Evolutionary conservation across 2,888 invertebrate genomes (phyloP), one percentile per base, ranked within the genome.

Genomic region (Disparrhopalites patrizii): DNA sequence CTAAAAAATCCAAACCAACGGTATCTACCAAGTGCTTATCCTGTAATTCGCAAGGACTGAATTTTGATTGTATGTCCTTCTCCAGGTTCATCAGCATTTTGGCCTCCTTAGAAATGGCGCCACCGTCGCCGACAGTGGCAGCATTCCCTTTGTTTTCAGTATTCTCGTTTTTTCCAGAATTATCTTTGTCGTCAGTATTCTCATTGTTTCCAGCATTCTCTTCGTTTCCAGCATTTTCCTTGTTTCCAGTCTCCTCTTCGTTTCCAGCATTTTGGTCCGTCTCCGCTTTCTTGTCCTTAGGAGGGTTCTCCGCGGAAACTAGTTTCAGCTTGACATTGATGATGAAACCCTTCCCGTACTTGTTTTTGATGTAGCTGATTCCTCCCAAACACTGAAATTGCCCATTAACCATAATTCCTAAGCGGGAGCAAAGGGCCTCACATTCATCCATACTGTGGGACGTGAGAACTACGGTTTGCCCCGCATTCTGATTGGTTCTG

Each of bases 381-480:
- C 85, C 82, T 58, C 90, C 90, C 51, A 90, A 82, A 77, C 90
- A 90, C 70, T 85, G 83, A 73, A 90, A 81, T 75, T 83, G 81
- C 0, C 91, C 91, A 67, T 80, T 81, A 0, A 85, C 84, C 89
- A 91, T 86, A 67, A 91, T 89, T 0, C 86, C 89, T 72, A 91
- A 80, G 65, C 90, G 84, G 62, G 85, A 83, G 78, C 91, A 91
- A 25, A 91, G 82, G 43, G 87, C 86, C 77, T 91, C 91, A 81
- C 90, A 91, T 81, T 91, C 91, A 77, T 91, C 90, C 58, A 64
- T 52, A 62, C 47, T 33, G 78, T 87, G 87, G 1, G 87, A 87
- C 20, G 87, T 85, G 67, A 88, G 81, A 72, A 88, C 81, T 69
- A 88, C 79, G 2, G 86, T 82, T 68, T 85, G 83, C 13, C 83